Evolutionary conservation across 2,113 vertebrate species (phyloP).

Genomic region (Ammodytes marinus): DNA sequence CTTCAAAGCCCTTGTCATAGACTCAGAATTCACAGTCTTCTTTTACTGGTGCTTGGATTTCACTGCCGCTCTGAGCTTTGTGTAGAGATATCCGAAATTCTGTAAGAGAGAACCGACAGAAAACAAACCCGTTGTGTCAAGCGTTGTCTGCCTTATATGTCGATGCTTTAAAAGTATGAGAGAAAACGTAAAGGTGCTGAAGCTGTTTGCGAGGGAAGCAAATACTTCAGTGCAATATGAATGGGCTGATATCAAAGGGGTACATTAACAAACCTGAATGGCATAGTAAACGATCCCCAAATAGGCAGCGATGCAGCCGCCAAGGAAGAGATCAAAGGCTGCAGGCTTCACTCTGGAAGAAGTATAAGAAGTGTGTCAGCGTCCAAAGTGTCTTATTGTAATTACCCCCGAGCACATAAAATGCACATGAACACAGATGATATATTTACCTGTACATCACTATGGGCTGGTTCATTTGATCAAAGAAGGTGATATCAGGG

Average conservation of each 20-base stretch:
- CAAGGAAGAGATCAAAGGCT: constrained; percentile 87
- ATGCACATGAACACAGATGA: not conserved
- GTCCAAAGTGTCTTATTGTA: not conserved
- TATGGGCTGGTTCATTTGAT: constrained; percentile 85
- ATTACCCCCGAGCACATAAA: not conserved
- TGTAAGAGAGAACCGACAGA: constrained; percentile 61
- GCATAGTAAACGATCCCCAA: constrained; percentile 82
- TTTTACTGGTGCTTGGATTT: constrained; percentile 81
- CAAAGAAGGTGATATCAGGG: constrained; percentile 85
- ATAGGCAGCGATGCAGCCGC: constrained; percentile 84
- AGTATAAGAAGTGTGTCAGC: not conserved
- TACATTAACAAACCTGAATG: constrained; percentile 78
- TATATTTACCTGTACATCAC: constrained; percentile 85
- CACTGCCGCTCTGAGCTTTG: constrained; percentile 75
- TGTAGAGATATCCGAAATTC: constrained; percentile 79
- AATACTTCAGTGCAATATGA: not conserved
- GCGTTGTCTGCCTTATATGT: not conserved
- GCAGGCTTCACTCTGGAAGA: constrained; percentile 86
- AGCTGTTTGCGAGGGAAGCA: no score
- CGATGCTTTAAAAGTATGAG: not conserved
- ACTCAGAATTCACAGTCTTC: not conserved
- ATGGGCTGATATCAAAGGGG: not conserved
- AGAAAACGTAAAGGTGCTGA: not conserved
- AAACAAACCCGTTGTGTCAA: not conserved
- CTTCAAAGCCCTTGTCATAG: constrained; percentile 22